Evolutionary conservation across 2,888 invertebrate species (phyloP), one percentile per base, ranked within the genome.

Genomic region (Achlya flavicornis): DNA sequence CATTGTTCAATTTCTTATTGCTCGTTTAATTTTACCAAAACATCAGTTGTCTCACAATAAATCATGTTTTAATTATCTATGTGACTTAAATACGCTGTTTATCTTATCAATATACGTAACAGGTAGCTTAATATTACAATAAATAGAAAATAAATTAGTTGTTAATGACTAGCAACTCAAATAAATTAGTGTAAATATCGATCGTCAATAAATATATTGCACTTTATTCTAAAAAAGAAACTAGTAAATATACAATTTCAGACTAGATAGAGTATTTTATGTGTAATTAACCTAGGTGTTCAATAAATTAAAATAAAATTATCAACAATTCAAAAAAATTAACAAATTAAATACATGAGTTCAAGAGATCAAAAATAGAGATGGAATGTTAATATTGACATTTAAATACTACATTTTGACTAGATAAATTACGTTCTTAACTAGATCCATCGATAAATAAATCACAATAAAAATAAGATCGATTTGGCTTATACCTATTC

Each of bases 171-270:
- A 83, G 77, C 68, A 76, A 74, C 79, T 69, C 76, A 78, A 75
- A 80, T 79, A 78, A 79, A 65, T 78, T 73, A 78, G 71, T 85
- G 81, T 86, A 87, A 86, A 84, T 80, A 80, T 78, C 64, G 69
- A 72, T 65, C 68, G 68, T 80, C 76, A 81, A 85, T 88, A 88
- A 88, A 87, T 87, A 89, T 89, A 90, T 90, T 91, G 90, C 91
- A 91, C 90, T 80, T 82, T 78, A 81, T 73, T 69, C 74, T 79
- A 80, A 73, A 73, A 69, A 73, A 69, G 71, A 53, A 53, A n/a
- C 65, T 70, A 69, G 65, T 66, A 67, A 72, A 69, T 65, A 59
- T 63, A 10, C 7, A 53, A 53, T 66, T 74, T 63, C 66, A 66
- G 62, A 60, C 67, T 72, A 62, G 79, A 80, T 81, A 79, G 78